phyloP scores from a whole-genome alignment of 2,888 invertebrate genomes.

The Heliconius cydno region DNA sequence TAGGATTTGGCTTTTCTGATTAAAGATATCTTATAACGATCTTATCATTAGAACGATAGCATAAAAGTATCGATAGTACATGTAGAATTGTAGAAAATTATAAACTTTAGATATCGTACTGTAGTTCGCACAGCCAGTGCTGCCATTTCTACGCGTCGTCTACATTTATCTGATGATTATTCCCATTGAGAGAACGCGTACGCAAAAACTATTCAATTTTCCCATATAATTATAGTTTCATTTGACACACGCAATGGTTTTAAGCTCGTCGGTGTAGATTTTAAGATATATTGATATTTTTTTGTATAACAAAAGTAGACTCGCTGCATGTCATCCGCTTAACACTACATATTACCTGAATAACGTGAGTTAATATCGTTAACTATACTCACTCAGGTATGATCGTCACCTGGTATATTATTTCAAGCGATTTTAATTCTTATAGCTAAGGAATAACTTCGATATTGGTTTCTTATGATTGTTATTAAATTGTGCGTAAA shows the following conservation, averaged over 20 bases:
- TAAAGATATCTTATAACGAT: conserved; percentile 17
- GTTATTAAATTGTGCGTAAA: conserved; percentile 38
- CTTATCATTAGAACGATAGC: conserved; percentile 8
- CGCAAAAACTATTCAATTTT: conserved; percentile 47
- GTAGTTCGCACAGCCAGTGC: conserved; percentile 36
- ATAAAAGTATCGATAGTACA: conserved; percentile 1
- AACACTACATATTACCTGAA: conserved; percentile 39
- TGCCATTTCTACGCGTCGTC: conserved; percentile 36
- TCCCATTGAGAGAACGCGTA: conserved; percentile 45
- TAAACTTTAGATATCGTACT: conserved; percentile 21
- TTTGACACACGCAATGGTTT: conserved; percentile 48
- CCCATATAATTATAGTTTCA: conserved; percentile 48
- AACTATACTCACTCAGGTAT: conserved; percentile 36
- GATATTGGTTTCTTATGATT: conserved; percentile 24
- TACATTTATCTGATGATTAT: conserved; percentile 49
- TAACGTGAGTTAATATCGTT: conserved; percentile 45
- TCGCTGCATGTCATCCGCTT: conserved; percentile 40
- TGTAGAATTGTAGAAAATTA: neutral
- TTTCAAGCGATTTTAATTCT: conserved; percentile 33
- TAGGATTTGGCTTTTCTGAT: conserved; percentile 9
- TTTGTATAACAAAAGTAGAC: conserved; percentile 34
- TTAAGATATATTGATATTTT: conserved; percentile 36
- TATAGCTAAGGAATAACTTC: conserved; percentile 36
- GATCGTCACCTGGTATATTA: conserved; percentile 37
- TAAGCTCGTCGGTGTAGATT: conserved; percentile 42